Evolutionary conservation across 2,888 invertebrate genomes (phyloP), one percentile per base, ranked within the genome.

Genomic region (Octonoba sinensis): DNA sequence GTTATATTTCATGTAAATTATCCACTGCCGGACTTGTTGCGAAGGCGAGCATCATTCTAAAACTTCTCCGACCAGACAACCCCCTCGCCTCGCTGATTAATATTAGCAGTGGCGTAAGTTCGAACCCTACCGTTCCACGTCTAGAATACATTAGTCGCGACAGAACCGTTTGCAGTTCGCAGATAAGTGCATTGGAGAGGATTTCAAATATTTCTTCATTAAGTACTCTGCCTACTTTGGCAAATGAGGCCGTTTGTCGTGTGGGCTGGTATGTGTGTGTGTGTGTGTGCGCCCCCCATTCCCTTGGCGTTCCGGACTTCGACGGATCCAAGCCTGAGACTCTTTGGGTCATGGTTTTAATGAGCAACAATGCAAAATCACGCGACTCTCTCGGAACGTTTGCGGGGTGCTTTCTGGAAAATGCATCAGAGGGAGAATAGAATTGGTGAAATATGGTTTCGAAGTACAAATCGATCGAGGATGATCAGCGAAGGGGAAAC

Each of bases 201-300:
- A 70, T 49, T 60, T 60, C 75, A 67, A 75, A 75, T 75, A 75
- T 75, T 75, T 75, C 75, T 75, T 75, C 75, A 75, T 75, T 75
- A 75, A 75, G 75, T 75, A 59, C 67, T 60, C 51, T 59, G 57
- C 59, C 70, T 71, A 49, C 60, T 49, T 49, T 66, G 51, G 60
- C 67, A 75, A 75, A 75, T 75, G 75, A 75, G 75, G 75, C 67
- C 59, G 75, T 75, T 75, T 75, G 75, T 75, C 67, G 59, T 15
- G 49, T 24, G 36, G 36, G 36, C 36, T 36, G 6, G 36, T 3
- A 36, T 36, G 36, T 8, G 36, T n/a, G 24, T 4, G 11, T 24
- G 20, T 27, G 3, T 22, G 12, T 22, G 15, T 44, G 20, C 27
- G 20, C 70, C 47, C 59, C 36, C 47, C 47, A 12, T 18, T 51